Conservation (phyloP, 2,888 invertebrate species). For the Drosophila greeni region DNA sequence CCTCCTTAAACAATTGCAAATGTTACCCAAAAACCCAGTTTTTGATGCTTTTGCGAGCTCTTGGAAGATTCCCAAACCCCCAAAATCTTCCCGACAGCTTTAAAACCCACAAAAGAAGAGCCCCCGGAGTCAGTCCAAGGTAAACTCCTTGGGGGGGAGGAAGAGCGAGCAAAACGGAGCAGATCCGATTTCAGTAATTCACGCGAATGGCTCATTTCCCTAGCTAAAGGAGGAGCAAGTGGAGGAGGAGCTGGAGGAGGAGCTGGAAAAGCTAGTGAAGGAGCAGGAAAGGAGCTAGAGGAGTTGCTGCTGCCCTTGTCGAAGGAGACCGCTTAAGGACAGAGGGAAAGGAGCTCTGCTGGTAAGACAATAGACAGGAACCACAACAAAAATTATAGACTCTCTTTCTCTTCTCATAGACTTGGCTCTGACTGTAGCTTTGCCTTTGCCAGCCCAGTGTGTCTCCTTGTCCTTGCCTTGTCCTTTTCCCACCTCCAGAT, state of each 20-base stretch:
- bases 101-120: conserved; percentile 1
- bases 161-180: background rate
- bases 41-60: background rate
- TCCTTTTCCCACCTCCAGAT: conserved; percentile 1
- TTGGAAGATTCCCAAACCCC: background rate
- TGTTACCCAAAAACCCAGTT: background rate
- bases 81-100: background rate
- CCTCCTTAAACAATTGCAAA: no score
- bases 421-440: conserved; percentile 15
- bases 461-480: conserved; percentile 5
- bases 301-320: conserved; percentile 35
- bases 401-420: conserved; percentile 6
- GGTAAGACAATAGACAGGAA: conserved; percentile 71
- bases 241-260: background rate
- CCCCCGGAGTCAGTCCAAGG: conserved; percentile 10
- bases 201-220: conserved; percentile 50
- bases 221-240: conserved; percentile 22
- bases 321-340: conserved; percentile 17
- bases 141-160: background rate
- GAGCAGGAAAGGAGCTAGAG: background rate
- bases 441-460: conserved; percentile 26
- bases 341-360: conserved; percentile 27
- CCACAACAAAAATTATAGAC: conserved; percentile 73
- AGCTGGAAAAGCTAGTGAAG: background rate
- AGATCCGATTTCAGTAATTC: conserved; percentile 50